A percentile compares a stretch with the other conserved stretches of the same genome.
These are phyloP conservation scores for Lasioglossum vierecki DNA, from an alignment of 2,888 invertebrate genomes.

Conservation along the genomic window DNA sequence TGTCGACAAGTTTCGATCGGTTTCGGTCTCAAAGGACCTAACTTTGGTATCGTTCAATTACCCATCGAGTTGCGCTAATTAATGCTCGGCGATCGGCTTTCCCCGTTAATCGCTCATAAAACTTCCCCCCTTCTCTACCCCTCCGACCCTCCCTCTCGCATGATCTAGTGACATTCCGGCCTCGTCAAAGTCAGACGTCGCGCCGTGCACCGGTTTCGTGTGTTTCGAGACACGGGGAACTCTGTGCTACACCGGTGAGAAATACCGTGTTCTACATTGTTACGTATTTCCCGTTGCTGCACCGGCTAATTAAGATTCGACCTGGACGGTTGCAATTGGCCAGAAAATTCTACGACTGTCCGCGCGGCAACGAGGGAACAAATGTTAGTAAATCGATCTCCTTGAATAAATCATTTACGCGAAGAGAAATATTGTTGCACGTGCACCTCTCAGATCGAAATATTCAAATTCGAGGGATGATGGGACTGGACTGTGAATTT, in stretches of 20 bases:
- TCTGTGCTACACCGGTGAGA: background rate
- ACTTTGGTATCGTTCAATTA: constrained; percentile 32
- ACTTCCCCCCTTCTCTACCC: constrained; percentile 1
- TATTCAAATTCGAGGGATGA: too few species aligned
- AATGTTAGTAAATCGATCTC: too few species aligned
- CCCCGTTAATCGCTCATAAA: constrained; percentile 47
- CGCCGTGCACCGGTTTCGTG: background rate
- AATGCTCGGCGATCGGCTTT: constrained; percentile 52
- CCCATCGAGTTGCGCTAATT: constrained; percentile 55
- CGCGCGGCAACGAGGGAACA: too few species aligned
- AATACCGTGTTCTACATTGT: background rate
- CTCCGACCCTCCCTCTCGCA: rapidly evolving
- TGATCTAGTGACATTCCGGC: background rate
- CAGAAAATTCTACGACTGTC: background rate
- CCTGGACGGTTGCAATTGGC: background rate
- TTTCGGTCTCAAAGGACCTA: constrained; percentile 42
- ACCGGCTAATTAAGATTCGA: background rate
- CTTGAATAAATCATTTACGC: too few species aligned
- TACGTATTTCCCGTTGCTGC: background rate
- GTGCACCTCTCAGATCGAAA: too few species aligned
- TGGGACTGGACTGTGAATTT: too few species aligned
- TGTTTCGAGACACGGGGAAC: background rate
- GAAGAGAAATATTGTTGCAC: too few species aligned
- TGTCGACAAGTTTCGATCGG: constrained; percentile 38
- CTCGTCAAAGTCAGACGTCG: constrained; percentile 40